phyloP scores from a whole-genome alignment of 2,797 vertebrate genomes.

The Galagoides demidoff region DNA sequence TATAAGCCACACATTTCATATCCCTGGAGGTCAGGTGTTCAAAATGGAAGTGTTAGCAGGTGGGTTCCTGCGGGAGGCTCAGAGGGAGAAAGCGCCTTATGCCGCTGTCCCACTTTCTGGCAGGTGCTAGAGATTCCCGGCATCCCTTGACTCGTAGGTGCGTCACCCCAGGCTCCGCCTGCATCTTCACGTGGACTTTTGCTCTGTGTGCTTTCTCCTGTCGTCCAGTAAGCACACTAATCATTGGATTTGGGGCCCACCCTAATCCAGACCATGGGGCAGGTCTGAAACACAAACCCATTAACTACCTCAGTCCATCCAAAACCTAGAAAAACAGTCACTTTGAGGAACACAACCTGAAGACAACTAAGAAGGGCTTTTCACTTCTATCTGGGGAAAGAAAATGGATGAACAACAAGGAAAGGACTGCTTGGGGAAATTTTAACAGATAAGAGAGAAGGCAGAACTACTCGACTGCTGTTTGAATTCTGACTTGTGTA shows the following conservation, averaged over 20 bases:
- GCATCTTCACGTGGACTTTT: not conserved
- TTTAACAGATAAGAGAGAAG: slow-evolving; percentile 60
- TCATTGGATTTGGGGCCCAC: not conserved
- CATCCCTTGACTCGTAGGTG: not conserved
- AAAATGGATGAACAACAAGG: not conserved
- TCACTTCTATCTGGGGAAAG: not conserved
- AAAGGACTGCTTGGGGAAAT: slow-evolving; percentile 6
- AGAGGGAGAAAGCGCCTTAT: not conserved
- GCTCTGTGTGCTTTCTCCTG: not conserved
- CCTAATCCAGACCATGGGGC: not conserved
- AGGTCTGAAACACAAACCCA: not conserved
- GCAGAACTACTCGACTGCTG: not conserved
- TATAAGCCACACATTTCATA: not conserved
- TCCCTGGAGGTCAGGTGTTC: not conserved
- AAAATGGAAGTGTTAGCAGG: not conserved
- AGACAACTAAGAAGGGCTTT: not conserved
- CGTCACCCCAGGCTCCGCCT: not conserved
- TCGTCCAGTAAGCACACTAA: not conserved
- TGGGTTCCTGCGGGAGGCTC: not conserved
- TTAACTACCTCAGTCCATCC: not conserved
- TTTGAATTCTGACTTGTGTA: slow-evolving; percentile 61
- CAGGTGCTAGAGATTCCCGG: not conserved
- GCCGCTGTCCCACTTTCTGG: not conserved
- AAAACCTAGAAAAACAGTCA: not conserved
- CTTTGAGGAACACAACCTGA: not conserved